These are phyloP conservation scores for Bombus impatiens DNA, from an alignment of 1,140 invertebrate genomes.

Conservation along the genomic window DNA sequence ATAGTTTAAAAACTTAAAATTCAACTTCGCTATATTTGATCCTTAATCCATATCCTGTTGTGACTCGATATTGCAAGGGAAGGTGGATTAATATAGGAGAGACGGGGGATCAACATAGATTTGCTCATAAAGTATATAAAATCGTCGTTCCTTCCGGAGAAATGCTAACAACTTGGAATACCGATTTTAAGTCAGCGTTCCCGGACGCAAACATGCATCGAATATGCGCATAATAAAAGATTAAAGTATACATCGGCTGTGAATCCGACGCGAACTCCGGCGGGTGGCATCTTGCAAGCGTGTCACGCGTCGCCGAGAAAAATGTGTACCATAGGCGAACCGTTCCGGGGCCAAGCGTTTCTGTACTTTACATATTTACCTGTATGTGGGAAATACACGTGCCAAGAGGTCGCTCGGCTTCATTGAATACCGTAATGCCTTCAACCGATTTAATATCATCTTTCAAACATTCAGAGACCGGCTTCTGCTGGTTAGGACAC, in stretches of 20 bases:
- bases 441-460: constrained; percentile 16
- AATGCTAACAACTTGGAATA: constrained; percentile 8
- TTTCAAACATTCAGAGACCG: not conserved
- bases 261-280: not conserved
- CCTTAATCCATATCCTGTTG: not conserved
- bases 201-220: constrained; percentile 4
- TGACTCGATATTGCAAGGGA: not conserved
- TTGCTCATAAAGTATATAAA: not conserved
- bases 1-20: too few relatives aligned
- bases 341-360: not conserved
- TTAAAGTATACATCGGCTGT: constrained; percentile 16
- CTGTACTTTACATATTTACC: constrained; percentile 36
- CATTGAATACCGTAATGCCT: constrained; percentile 1
- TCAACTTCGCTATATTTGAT: too few relatives aligned
- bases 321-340: constrained; percentile 16
- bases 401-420: constrained; percentile 21
- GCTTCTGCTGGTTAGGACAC: not conserved
- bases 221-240: constrained; percentile 44
- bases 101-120: not conserved
- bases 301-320: constrained; percentile 31
- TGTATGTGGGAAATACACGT: constrained; percentile 6
- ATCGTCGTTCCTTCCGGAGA: too few relatives aligned
- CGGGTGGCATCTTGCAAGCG: constrained; percentile 11
- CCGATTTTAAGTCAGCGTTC: constrained; percentile 21
- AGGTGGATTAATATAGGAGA: not conserved